A percentile compares a stretch with the other conserved stretches of the same genome.
phyloP scores from a whole-genome alignment of 2,888 invertebrate genomes.

The Drosophila pseudotakahashii region DNA sequence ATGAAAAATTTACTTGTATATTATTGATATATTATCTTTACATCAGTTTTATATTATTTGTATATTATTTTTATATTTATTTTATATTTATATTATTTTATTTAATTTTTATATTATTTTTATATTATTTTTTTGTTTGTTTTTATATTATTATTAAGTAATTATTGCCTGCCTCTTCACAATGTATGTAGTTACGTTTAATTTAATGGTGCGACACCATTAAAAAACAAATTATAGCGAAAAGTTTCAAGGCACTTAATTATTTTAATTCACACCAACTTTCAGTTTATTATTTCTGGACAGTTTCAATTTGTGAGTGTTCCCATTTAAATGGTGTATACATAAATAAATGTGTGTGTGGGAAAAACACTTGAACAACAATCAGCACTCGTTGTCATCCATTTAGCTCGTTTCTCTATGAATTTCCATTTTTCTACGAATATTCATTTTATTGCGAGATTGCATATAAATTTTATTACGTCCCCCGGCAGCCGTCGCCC shows the following conservation, averaged over 20 bases:
- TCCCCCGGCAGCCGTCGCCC: neutral
- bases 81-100: no score
- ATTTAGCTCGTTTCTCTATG: conserved; percentile 12
- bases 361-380: conserved; percentile 4
- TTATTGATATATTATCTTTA: neutral
- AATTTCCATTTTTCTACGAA: conserved; percentile 33
- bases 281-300: conserved; percentile 6
- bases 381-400: conserved; percentile 30
- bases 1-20: no score
- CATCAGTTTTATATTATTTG: no score
- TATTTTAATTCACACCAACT: conserved; percentile 6
- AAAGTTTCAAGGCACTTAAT: conserved; percentile 2
- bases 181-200: neutral
- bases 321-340: conserved; percentile 2
- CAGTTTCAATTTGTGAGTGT: conserved; percentile 15
- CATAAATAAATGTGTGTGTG: neutral
- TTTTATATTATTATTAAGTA: no score
- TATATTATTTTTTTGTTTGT: no score
- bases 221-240: neutral
- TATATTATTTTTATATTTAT: no score
- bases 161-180: neutral
- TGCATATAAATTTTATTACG: conserved; percentile 33
- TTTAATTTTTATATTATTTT: no score
- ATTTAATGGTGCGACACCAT: neutral
- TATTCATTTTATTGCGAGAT: conserved; percentile 31